These are phyloP conservation scores for Tapirus terrestris DNA, from an alignment of 2,113 vertebrate species.

Conservation along the genomic window DNA sequence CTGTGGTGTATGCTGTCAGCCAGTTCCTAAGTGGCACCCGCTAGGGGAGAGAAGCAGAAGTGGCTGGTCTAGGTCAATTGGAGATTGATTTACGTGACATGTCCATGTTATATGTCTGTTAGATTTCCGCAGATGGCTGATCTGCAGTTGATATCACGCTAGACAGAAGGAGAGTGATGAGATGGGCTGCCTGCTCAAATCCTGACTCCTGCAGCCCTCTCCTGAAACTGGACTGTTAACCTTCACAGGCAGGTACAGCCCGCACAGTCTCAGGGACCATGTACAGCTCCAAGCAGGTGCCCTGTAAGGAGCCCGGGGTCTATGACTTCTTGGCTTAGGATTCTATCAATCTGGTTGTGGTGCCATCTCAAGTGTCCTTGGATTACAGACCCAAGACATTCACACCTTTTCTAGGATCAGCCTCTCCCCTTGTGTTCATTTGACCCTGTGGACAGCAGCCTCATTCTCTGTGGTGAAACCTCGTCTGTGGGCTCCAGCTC, in stretches of 20 bases:
- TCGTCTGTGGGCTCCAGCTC: background rate
- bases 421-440: background rate
- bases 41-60: conserved; percentile 4
- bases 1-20: background rate
- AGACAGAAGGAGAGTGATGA: conserved; percentile 23
- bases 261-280: background rate
- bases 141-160: conserved; percentile 56
- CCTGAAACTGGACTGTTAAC: background rate
- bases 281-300: background rate
- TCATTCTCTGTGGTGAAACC: background rate
- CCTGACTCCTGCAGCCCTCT: background rate
- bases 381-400: background rate
- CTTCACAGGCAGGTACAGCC: background rate
- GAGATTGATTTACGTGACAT: conserved; percentile 76
- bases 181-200: background rate
- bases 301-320: background rate
- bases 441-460: background rate
- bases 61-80: conserved; percentile 50
- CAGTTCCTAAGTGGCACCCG: background rate
- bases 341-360: background rate
- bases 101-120: conserved; percentile 60
- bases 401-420: background rate
- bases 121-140: conserved; percentile 74
- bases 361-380: background rate
- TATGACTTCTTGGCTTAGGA: background rate